Evolutionary conservation across 2,888 invertebrate genomes (phyloP), one percentile per base, ranked within the genome.

Genomic region (Dasysyrphus tricinctus): DNA sequence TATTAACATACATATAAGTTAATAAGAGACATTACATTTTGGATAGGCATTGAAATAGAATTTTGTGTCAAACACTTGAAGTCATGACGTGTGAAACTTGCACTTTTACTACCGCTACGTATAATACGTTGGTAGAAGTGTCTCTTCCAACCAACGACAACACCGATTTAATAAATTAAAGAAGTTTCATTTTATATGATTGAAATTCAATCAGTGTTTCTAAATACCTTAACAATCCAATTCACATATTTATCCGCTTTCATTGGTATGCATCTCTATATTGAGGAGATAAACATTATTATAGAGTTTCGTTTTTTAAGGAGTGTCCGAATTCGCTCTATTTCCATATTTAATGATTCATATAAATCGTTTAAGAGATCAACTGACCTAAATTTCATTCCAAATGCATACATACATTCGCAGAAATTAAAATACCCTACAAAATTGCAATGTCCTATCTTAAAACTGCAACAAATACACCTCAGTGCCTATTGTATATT

Each of bases 341-440:
- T 74, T 79, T 86, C 63, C 78, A 81, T 78, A 77, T 70, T 82
- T 63, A 81, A 86, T 70, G 78, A 78, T 78, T 79, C 82, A 86
- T 79, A 78, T 79, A 75, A 82, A 70, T 75, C 59, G 44, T 59
- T 79, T 49, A 9, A 47, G n/a, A 59, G 59, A 59, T 19, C 75
- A 37, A 86, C 67, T 86, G 82, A 86, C 86, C 82, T 34, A 61
- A 47, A 70, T 86, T 70, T 75, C 34, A 32, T 74, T 57, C 14
- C 1, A 54, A 70, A 69, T 76, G 29, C 39, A 61, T 67, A 14
- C 32, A 49, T 34, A 1, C 5, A 61, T 5, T 19, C 44, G 63
- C 9, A 49, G 59, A 78, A 74, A 65, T 78, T 12, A 7, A 49
- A 65, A 49, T 49, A 51, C 42, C 0, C 11, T 19, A 19, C 14